Conservation (phyloP, 1,140 invertebrate genomes). For the Nephotettix cincticeps region DNA sequence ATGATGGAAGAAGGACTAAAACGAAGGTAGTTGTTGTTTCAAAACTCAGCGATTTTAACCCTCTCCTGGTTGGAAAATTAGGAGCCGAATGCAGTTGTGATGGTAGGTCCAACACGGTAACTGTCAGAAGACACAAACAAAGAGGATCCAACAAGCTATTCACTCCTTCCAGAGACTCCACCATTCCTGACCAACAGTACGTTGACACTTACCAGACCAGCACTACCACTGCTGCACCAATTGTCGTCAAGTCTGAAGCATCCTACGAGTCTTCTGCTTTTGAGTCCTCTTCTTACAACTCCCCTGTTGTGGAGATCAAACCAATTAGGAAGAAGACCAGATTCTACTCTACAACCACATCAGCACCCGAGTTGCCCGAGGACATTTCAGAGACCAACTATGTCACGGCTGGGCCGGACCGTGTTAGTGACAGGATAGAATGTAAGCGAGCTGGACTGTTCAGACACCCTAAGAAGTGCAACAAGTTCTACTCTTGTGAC, state of each 20-base stretch:
- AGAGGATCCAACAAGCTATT: slow-evolving; percentile 28
- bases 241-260: not conserved
- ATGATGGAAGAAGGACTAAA: slow-evolving; percentile 35
- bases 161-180: slow-evolving; percentile 3
- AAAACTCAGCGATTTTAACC: slow-evolving; percentile 65
- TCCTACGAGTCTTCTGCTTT: slow-evolving; percentile 9
- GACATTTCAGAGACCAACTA: slow-evolving; percentile 39
- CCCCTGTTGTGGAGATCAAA: slow-evolving; percentile 36
- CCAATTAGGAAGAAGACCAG: slow-evolving; percentile 29
- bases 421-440: slow-evolving; percentile 60
- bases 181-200: not conserved
- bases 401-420: slow-evolving; percentile 48
- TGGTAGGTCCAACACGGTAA: slow-evolving; percentile 54
- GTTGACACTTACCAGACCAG: slow-evolving; percentile 22
- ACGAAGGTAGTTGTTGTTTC: slow-evolving; percentile 53
- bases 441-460: slow-evolving; percentile 79
- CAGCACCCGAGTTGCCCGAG: not conserved
- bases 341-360: slow-evolving; percentile 25
- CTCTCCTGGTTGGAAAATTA: slow-evolving; percentile 65
- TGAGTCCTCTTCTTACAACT: slow-evolving; percentile 3
- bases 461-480: slow-evolving; percentile 77
- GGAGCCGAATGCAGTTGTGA: slow-evolving; percentile 72
- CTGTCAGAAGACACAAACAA: slow-evolving; percentile 37
- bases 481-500: slow-evolving; percentile 82
- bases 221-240: slow-evolving; percentile 10